Conservation (phyloP, 2,797 vertebrate genomes). For the Oreochromis grahami region DNA sequence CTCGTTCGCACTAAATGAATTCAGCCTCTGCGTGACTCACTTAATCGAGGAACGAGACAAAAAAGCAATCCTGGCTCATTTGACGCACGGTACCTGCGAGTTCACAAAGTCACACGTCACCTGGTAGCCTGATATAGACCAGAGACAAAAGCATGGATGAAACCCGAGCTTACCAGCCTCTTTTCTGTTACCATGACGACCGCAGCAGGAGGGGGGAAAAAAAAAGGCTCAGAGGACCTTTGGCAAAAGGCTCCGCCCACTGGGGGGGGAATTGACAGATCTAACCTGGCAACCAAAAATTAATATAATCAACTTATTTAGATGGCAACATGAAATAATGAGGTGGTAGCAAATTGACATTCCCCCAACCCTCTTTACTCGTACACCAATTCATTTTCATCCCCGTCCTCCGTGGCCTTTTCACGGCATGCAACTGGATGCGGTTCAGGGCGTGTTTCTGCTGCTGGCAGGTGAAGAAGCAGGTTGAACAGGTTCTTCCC, state of each 20-base stretch:
- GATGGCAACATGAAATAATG: not conserved
- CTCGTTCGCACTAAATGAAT: not conserved
- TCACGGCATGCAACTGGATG: constrained; percentile 7
- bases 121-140: constrained; percentile 41
- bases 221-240: constrained; percentile 45
- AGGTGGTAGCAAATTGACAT: not conserved
- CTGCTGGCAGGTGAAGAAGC: constrained; percentile 66
- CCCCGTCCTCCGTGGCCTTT: constrained; percentile 11
- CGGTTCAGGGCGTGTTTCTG: constrained; percentile 47
- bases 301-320: not conserved
- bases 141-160: constrained; percentile 60
- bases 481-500: constrained; percentile 72
- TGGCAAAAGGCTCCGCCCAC: constrained; percentile 46
- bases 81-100: constrained; percentile 16
- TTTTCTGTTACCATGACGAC: constrained; percentile 67
- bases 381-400: not conserved
- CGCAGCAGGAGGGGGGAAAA: not conserved
- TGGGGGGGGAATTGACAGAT: constrained; percentile 21
- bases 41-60: not conserved
- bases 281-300: constrained; percentile 32
- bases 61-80: constrained; percentile 24
- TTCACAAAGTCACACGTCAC: constrained; percentile 46
- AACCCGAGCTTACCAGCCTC: constrained; percentile 60
- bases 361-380: not conserved
- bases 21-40: constrained; percentile 14